phyloP scores from a whole-genome alignment of 2,888 invertebrate genomes.

The Limnephilus rhombicus region DNA sequence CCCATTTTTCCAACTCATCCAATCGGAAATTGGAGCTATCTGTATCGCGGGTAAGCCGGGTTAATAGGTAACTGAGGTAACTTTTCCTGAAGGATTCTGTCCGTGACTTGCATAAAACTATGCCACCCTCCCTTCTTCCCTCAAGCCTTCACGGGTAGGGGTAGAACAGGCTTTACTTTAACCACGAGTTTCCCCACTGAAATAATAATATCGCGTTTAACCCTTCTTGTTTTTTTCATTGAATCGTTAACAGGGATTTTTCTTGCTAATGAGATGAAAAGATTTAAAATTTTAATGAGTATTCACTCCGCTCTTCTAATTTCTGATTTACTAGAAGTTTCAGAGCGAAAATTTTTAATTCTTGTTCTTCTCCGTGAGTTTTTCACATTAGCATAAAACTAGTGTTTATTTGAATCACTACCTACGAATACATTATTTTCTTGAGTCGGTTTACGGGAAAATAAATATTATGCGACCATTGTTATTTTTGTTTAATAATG shows the following conservation, averaged over 20 bases:
- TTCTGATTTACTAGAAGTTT: not conserved
- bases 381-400: too few species aligned
- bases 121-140: not conserved
- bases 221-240: not conserved
- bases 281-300: not conserved
- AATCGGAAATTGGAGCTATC: constrained; percentile 39
- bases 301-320: not conserved
- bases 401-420: too few species aligned
- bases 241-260: not conserved
- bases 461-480: too few species aligned
- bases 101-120: constrained; percentile 20
- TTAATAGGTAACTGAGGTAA: constrained; percentile 4
- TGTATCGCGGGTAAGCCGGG: constrained; percentile 19
- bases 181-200: not conserved
- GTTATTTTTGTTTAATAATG: too few species aligned
- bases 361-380: too few species aligned
- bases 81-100: constrained; percentile 20
- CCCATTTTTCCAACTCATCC: constrained; percentile 4
- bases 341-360: too few species aligned
- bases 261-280: not conserved
- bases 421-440: too few species aligned
- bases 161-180: not conserved
- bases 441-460: too few species aligned
- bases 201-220: not conserved
- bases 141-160: not conserved